Base-by-base conservation (phyloP, 2,113 vertebrate genomes). In the Talpa occidentalis region DNA sequence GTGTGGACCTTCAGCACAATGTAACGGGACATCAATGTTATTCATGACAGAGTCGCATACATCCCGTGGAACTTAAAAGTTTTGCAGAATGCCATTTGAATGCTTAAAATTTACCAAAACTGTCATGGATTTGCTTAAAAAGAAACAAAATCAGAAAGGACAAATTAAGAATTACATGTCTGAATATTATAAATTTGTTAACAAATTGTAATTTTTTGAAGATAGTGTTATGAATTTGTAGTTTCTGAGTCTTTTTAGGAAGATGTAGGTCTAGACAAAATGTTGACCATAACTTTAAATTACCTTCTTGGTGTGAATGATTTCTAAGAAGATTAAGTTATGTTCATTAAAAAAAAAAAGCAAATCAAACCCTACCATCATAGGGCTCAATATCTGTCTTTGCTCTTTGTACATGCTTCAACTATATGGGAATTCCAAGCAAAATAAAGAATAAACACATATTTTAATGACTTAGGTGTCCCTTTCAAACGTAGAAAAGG, bases 1-100 rank as follows among this genome's bases (percentile, higher is more conserved):
- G 85, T 98, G 97, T 94, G 95, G 97, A 98, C 97, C 93, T 73
- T 95, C 95, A 96, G 96, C 83, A 96, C 83, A 95, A 92, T 93
- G 22, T 91, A 95, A 97, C 85, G 37, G 91, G 77, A 93, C 91
- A 80, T 76, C 83, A 70, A 21, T 86, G 78, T 94, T 94, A 60
- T 96, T 98, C 97, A 14, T 93, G 94, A 97, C 54, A 69, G 95
- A 92, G 70, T 49, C 22, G 17, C 44, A 32, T 85, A 76, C 83
- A 66, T 97, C 90, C 91, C 93, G 67, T 54, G 83, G 28, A 77
- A 83, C 90, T 97, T 97, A 78, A 96, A 88, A 78, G 69, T 93
- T 97, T 44, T 89, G 35, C 56, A 95, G 32, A 7, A 87, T 70
- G 74, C 16, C 77, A 91, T 44, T 35, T 64, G 54, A 97, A 97